Conservation (phyloP, 2,888 invertebrate species). For the Ophion slaviceki region DNA sequence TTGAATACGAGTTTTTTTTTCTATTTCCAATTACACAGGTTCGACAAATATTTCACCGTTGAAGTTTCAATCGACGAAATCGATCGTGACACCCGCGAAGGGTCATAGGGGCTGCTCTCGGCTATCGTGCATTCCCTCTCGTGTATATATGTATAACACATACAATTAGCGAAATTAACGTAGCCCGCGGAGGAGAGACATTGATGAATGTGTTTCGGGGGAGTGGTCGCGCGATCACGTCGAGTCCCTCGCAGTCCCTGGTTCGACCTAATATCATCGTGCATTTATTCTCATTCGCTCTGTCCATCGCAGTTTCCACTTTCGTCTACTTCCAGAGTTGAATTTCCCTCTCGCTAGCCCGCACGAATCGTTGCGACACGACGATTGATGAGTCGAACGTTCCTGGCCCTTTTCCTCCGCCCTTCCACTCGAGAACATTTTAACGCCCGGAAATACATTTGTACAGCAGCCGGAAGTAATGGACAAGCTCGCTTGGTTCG, state of each 20-base stretch:
- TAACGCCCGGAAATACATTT: too few species aligned
- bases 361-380: constrained; percentile 24
- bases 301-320: constrained; percentile 25
- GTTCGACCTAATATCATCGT: constrained; percentile 48
- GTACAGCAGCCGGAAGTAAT: too few species aligned
- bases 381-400: constrained; percentile 46
- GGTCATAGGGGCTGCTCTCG: constrained; percentile 31
- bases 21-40: too few species aligned
- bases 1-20: too few species aligned
- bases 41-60: too few species aligned
- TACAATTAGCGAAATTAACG: constrained; percentile 75
- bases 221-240: constrained; percentile 49
- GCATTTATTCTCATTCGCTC: constrained; percentile 56
- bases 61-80: constrained; percentile 2
- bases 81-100: constrained; percentile 31
- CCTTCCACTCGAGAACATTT: too few species aligned
- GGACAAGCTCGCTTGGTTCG: too few species aligned
- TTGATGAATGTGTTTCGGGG: constrained; percentile 69
- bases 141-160: constrained; percentile 11
- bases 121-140: constrained; percentile 60
- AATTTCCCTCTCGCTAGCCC: constrained; percentile 20
- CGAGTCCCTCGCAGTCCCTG: constrained; percentile 9
- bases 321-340: constrained; percentile 23
- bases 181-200: constrained; percentile 63
- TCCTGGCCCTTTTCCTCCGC: constrained; percentile 1